A percentile compares a stretch with the other conserved stretches of the same genome.
Conservation (phyloP, 2,113 vertebrate species). For the Calonectris borealis region DNA sequence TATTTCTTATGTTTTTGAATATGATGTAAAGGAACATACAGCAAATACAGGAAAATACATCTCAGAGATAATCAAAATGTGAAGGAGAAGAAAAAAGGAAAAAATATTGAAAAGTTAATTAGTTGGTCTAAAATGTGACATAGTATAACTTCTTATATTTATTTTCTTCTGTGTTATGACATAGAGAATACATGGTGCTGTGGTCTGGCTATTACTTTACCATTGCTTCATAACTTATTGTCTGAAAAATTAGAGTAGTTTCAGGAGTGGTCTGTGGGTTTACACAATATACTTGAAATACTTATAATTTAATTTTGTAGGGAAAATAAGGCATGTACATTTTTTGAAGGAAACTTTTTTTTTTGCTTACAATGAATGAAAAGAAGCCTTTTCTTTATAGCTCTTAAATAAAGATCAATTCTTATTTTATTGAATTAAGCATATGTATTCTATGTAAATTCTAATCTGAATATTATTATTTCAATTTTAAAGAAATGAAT, state of each 20-base stretch:
- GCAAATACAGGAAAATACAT: neutral
- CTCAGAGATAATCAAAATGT: neutral
- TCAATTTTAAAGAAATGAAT: neutral
- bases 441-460: neutral
- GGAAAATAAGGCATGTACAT: slow-evolving; percentile 30
- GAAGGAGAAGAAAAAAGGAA: neutral
- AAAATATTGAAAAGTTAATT: neutral
- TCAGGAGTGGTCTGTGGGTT: slow-evolving; percentile 61
- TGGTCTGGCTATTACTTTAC: slow-evolving; percentile 20
- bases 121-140: neutral
- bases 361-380: neutral
- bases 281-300: slow-evolving; percentile 33
- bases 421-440: neutral
- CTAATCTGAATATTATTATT: neutral
- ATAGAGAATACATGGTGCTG: slow-evolving; percentile 10
- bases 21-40: neutral
- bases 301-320: slow-evolving; percentile 50
- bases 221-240: slow-evolving; percentile 57
- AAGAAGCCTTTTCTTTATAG: neutral
- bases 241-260: slow-evolving; percentile 58
- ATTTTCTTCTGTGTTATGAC: neutral
- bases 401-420: neutral
- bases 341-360: slow-evolving; percentile 49
- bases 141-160: neutral
- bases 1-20: neutral